Conservation (phyloP, 1,140 invertebrate genomes). For the Drosophila erecta region DNA sequence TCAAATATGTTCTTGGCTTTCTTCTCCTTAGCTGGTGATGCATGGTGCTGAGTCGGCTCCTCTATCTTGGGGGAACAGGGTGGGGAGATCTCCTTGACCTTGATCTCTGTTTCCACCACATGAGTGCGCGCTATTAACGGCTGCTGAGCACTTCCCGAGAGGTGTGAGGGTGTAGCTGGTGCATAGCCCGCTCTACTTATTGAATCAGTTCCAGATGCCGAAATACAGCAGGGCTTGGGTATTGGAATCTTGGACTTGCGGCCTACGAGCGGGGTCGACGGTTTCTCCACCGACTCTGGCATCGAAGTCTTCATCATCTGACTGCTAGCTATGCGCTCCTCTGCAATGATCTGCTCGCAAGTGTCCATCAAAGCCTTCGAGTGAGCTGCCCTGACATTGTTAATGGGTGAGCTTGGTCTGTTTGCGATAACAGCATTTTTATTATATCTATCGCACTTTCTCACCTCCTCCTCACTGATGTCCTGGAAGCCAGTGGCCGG, state of each 20-base stretch:
- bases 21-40: conserved; percentile 54
- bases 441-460: conserved; percentile 53
- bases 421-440: conserved; percentile 11
- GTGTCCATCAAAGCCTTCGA: conserved; percentile 77
- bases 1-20: conserved; percentile 84
- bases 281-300: conserved; percentile 29
- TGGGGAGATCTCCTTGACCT: conserved; percentile 63
- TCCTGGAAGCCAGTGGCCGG: conserved; percentile 72
- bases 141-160: conserved; percentile 30
- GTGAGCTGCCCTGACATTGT: conserved; percentile 66
- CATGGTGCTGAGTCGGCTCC: conserved; percentile 9
- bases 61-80: conserved; percentile 43
- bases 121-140: conserved; percentile 69
- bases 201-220: conserved; percentile 67
- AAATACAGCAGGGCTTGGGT: conserved; percentile 72
- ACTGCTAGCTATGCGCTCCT: conserved; percentile 71
- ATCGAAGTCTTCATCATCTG: conserved; percentile 67
- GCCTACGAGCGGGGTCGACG: conserved; percentile 48
- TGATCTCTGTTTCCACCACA: conserved; percentile 77
- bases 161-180: conserved; percentile 10
- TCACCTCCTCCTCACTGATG: conserved; percentile 59
- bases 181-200: conserved; percentile 63
- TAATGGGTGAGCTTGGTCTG: conserved; percentile 64
- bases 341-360: conserved; percentile 79
- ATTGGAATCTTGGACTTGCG: conserved; percentile 80